Base-by-base conservation (phyloP, 2,797 vertebrate genomes). In the Carapus acus region DNA sequence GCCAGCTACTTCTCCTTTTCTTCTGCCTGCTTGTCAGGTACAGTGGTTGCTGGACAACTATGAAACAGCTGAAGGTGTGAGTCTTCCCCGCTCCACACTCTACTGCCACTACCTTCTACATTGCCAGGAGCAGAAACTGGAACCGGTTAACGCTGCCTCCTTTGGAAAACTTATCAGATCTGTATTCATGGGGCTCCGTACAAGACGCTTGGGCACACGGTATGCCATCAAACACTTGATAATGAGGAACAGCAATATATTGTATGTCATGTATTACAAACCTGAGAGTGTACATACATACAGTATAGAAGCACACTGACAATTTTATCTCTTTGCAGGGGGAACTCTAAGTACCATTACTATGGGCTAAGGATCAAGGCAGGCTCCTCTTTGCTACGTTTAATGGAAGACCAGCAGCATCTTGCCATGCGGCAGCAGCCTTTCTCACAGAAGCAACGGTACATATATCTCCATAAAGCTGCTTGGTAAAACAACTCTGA, bases 21-120 rank as follows among this genome's bases (percentile, higher is more conserved):
- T 54, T 17, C 68, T 83, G 74, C 80, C 79, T 86, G 76, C 48
- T 62, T 82, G 86, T 79, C 85, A 97, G 94, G 93, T 96, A 69
- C 94, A 97, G 88, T 96, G 93, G 94, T 91, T 97, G 74, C 86
- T 97, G 85, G 94, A 97, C 76, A 97, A 96, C 86, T 96, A 96
- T 45, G 94, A 97, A 84, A 94, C 93, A 0, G 94, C 93, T 1
- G 94, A 97, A 85, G 94, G 94, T 13, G 94, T 96, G 71, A 94
- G 93, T 81, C 88, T 97, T 65, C 93, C 94, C 0, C 90, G 94
- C 45, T 94, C 93, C 75, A 95, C 94, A 15, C 92, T 97, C 33
- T 96, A 97, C 85, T 95, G 93, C 85, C 94, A 97, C 81, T 97
- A 96, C 79, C 87, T 97, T 77, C 90, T 95, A 76, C 94, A 97